Conservation (phyloP, 2,113 vertebrate species). For the Falco punctatus region DNA sequence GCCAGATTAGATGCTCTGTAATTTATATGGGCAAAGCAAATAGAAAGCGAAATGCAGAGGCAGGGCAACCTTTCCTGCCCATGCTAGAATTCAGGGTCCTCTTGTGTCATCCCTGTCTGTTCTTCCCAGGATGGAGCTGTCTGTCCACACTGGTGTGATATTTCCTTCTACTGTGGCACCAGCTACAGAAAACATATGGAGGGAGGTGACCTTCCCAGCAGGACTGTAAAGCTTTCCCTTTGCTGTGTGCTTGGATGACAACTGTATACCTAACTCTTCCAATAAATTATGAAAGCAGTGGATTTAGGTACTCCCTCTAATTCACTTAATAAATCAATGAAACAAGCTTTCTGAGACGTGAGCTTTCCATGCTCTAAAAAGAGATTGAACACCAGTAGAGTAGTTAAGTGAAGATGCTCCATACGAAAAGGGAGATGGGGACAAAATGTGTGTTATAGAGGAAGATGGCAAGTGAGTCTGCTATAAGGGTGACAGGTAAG, state of each 20-base stretch:
- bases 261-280: background rate
- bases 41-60: background rate
- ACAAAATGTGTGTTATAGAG: background rate
- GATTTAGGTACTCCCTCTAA: background rate
- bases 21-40: background rate
- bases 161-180: background rate
- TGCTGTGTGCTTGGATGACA: background rate
- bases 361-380: background rate
- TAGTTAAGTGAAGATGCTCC: fast-evolving
- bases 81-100: background rate
- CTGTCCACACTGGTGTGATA: fast-evolving
- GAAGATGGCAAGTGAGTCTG: background rate
- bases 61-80: background rate
- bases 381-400: background rate
- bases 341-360: background rate
- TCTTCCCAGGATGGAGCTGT: background rate
- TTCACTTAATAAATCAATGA: background rate
- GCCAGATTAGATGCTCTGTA: background rate
- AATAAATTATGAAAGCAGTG: background rate
- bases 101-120: background rate
- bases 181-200: background rate
- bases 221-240: background rate
- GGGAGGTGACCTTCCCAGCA: background rate
- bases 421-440: background rate
- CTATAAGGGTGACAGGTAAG: background rate